Percentiles rank a stretch among this genome's conserved stretches.
phyloP scores from a whole-genome alignment of 2,888 invertebrate species.

The Drosophila kanekoi region DNA sequence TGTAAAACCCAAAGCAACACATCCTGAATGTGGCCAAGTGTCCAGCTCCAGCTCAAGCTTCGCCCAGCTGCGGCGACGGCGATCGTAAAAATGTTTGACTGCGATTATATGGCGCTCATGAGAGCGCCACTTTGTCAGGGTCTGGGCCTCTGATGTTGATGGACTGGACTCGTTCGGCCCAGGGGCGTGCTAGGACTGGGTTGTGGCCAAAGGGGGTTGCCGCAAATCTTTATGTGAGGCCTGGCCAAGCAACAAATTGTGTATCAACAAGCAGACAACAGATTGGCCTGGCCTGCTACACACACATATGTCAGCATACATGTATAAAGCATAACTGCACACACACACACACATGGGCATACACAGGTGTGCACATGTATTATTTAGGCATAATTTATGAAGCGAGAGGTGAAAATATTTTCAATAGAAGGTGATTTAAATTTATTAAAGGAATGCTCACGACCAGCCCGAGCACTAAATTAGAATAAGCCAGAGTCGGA shows the following conservation, averaged over 20 bases:
- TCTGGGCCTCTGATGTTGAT: slow-evolving; percentile 41
- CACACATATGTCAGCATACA: slow-evolving; percentile 14
- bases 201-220: slow-evolving; percentile 19
- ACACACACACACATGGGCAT: slow-evolving; percentile 3
- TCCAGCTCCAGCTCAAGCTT: slow-evolving; percentile 33
- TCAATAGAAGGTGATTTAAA: slow-evolving; percentile 81
- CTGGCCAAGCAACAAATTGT: slow-evolving; percentile 29
- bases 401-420: slow-evolving; percentile 79
- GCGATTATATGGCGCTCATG: slow-evolving; percentile 82
- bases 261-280: slow-evolving; percentile 33
- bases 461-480: slow-evolving; percentile 77
- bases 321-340: slow-evolving; percentile 15
- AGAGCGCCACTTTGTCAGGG: slow-evolving; percentile 78
- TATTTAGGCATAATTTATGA: slow-evolving; percentile 72
- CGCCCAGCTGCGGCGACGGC: slow-evolving; percentile 15
- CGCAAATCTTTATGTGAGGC: slow-evolving; percentile 12
- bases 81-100: slow-evolving; percentile 82
- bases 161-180: slow-evolving; percentile 49
- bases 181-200: slow-evolving; percentile 46
- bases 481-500: slow-evolving; percentile 66
- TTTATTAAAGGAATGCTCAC: slow-evolving; percentile 81
- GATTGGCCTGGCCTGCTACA: slow-evolving; percentile 29
- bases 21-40: slow-evolving; percentile 36
- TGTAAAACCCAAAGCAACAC: slow-evolving; percentile 40
- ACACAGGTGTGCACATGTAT: slow-evolving; percentile 36